Evolutionary conservation across 2,888 invertebrate genomes (phyloP).

Genomic region (Apamea crenata): DNA sequence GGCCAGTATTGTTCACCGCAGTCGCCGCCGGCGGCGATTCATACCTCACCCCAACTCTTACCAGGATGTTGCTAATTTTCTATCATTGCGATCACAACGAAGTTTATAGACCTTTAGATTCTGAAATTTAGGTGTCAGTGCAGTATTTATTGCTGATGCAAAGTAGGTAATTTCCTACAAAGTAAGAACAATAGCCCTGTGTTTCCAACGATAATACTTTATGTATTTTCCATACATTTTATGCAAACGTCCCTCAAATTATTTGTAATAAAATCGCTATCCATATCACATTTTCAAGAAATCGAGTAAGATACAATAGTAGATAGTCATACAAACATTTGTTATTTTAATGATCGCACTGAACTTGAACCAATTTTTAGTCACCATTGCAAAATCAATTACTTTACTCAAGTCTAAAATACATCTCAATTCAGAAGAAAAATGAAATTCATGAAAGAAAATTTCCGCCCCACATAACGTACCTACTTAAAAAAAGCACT

Average conservation of each 20-base stretch:
- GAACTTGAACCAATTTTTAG: background rate
- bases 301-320: background rate
- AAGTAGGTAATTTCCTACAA: conserved; percentile 65
- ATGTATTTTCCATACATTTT: conserved; percentile 17
- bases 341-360: background rate
- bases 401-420: background rate
- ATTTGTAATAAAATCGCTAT: background rate
- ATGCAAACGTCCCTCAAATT: background rate
- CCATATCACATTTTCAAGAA: background rate
- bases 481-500: background rate
- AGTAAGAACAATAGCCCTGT: conserved; percentile 45
- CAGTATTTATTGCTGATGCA: conserved; percentile 83
- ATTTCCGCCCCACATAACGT: background rate
- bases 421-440: background rate
- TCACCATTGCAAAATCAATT: background rate
- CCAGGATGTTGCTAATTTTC: conserved; percentile 90
- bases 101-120: conserved; percentile 87
- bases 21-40: conserved; percentile 83
- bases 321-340: background rate
- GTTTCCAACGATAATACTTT: conserved; percentile 23
- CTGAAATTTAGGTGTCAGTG: conserved; percentile 88
- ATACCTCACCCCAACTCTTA: conserved; percentile 88
- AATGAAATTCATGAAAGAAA: background rate
- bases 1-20: conserved; percentile 78
- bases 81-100: conserved; percentile 87